These are phyloP conservation scores for Mastomys natalensis DNA, from an alignment of 2,113 vertebrate genomes.

Conservation along the genomic window DNA sequence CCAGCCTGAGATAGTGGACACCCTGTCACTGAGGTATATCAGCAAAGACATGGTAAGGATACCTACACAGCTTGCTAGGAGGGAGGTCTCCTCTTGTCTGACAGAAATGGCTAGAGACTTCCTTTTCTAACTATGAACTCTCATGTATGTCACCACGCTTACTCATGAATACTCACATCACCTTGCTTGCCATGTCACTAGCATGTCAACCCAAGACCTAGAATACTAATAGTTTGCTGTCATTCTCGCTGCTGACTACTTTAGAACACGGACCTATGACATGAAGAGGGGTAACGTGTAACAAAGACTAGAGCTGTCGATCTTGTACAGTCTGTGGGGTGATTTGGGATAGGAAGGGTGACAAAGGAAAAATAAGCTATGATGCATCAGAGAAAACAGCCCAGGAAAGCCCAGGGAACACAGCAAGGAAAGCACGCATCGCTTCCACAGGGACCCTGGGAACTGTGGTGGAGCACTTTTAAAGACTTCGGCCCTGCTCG, in stretches of 20 bases:
- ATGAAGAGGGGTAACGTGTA: accelerated
- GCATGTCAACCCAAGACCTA: neutral
- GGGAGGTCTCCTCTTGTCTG: accelerated
- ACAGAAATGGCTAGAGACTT: neutral
- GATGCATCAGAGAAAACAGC: neutral
- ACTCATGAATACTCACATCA: neutral
- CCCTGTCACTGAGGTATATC: too few relatives aligned
- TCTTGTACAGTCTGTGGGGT: too few relatives aligned
- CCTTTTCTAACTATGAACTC: neutral
- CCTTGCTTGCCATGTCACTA: neutral
- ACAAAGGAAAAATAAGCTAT: accelerated
- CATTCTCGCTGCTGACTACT: neutral
- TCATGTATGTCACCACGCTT: neutral
- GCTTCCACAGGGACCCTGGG: accelerated
- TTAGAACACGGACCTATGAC: neutral
- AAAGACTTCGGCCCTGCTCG: neutral
- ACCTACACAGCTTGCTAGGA: accelerated
- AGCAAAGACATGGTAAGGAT: neutral
- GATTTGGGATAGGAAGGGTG: neutral
- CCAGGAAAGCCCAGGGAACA: accelerated
- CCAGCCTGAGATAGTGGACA: neutral
- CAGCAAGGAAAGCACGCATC: neutral
- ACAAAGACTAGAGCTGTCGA: accelerated
- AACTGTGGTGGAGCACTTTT: neutral
- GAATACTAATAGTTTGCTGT: neutral